A percentile compares a stretch with the other conserved stretches of the same genome.
phyloP scores from a whole-genome alignment of 2,113 vertebrate genomes.

The Romanogobio albipinnatus region DNA sequence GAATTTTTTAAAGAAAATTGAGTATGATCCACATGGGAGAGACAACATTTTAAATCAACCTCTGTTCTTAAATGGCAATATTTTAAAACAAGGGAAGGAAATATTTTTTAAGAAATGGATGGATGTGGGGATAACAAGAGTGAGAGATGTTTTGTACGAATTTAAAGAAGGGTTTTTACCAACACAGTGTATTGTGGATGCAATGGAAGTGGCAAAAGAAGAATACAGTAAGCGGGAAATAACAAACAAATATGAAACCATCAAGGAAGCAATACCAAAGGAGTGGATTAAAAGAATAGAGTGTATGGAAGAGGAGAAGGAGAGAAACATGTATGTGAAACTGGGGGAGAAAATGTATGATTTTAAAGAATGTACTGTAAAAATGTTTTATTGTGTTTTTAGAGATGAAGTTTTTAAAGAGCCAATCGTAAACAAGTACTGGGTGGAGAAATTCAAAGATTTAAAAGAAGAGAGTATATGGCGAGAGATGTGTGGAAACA shows the following conservation, averaged over 20 bases:
- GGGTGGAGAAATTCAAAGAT: no score
- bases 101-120: neutral
- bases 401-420: neutral
- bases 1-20: neutral
- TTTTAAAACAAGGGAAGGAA: neutral
- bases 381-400: neutral
- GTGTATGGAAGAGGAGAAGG: neutral
- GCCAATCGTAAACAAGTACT: neutral
- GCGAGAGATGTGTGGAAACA: no score
- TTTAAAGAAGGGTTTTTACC: neutral
- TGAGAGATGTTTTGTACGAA: neutral
- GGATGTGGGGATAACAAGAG: neutral
- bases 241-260: neutral
- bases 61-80: neutral
- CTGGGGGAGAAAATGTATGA: neutral
- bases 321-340: neutral
- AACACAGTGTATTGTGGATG: neutral
- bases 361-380: neutral
- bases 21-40: neutral
- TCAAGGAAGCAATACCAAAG: neutral
- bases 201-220: neutral
- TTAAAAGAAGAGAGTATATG: no score
- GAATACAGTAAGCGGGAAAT: neutral
- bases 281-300: slow-evolving; percentile 23
- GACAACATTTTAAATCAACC: neutral